A percentile compares a stretch with the other conserved stretches of the same genome.
phyloP scores from a whole-genome alignment of 2,113 vertebrate genomes.

The Cepphus grylle region DNA sequence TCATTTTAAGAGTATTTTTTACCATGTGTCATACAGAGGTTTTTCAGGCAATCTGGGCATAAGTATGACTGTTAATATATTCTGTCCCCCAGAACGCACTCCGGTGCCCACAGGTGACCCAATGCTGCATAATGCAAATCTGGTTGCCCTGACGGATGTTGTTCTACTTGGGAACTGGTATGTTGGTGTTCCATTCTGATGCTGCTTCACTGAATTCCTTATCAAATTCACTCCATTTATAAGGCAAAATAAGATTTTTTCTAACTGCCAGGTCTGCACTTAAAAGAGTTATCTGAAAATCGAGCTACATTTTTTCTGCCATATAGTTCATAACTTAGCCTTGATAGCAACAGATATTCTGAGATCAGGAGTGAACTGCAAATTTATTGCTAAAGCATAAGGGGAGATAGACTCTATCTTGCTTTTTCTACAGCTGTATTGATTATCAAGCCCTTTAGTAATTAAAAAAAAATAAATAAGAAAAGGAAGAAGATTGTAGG shows the following conservation, averaged over 20 bases:
- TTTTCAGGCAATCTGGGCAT: neutral
- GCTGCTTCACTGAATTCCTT: neutral
- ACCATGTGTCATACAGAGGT: neutral
- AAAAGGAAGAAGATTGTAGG: neutral
- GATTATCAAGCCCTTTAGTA: neutral
- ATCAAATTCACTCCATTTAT: neutral
- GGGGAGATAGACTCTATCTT: neutral
- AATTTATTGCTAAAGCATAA: constrained; percentile 4
- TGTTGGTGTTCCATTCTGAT: neutral
- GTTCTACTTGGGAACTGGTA: neutral
- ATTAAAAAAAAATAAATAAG: neutral
- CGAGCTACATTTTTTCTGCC: neutral
- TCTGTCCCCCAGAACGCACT: neutral
- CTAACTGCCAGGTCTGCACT: neutral
- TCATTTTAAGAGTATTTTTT: neutral
- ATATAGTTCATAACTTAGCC: neutral
- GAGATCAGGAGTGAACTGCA: neutral
- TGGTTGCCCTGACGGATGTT: neutral
- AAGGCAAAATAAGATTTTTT: neutral
- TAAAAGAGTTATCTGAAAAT: constrained; percentile 3
- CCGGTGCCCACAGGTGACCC: neutral
- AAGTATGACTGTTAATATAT: neutral
- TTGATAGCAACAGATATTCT: neutral
- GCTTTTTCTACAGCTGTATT: neutral
- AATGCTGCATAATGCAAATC: neutral